Evolutionary conservation across 2,113 vertebrate genomes (phyloP).

Genomic region (Malurus alboscapulatus): DNA sequence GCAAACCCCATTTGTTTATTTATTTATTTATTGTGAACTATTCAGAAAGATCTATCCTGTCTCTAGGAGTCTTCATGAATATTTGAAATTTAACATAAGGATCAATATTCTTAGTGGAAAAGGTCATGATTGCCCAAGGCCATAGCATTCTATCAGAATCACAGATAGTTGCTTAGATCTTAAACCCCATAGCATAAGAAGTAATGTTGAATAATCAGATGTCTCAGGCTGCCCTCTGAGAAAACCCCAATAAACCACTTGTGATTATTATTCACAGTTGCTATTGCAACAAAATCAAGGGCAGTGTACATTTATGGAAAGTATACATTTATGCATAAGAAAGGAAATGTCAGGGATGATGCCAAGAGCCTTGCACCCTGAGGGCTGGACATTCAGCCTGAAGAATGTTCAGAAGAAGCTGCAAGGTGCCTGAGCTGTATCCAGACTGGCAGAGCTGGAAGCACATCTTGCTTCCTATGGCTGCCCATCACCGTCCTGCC

Average conservation of each 20-base stretch:
- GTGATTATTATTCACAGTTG: background rate
- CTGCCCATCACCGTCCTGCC: rapidly evolving
- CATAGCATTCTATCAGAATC: background rate
- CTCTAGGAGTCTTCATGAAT: background rate
- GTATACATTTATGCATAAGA: background rate
- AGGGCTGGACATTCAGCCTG: background rate
- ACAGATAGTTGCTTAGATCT: background rate
- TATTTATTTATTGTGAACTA: slow-evolving; percentile 39
- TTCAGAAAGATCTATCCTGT: background rate
- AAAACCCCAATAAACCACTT: background rate
- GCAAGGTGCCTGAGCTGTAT: rapidly evolving
- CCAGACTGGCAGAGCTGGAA: background rate
- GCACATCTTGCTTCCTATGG: background rate
- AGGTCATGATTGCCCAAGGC: slow-evolving; percentile 5
- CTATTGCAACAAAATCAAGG: background rate
- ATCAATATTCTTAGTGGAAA: slow-evolving; percentile 26
- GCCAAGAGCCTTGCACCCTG: rapidly evolving
- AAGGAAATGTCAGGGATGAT: background rate
- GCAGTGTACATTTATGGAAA: rapidly evolving
- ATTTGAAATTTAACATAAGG: slow-evolving; percentile 12
- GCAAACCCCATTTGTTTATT: slow-evolving; percentile 3
- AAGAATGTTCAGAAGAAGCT: background rate
- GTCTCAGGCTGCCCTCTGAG: background rate
- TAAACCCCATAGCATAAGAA: background rate
- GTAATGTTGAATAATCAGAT: background rate